A percentile compares a stretch with the other conserved stretches of the same genome.
phyloP scores from a whole-genome alignment of 2,113 vertebrate species.

The Amia ocellicauda region DNA sequence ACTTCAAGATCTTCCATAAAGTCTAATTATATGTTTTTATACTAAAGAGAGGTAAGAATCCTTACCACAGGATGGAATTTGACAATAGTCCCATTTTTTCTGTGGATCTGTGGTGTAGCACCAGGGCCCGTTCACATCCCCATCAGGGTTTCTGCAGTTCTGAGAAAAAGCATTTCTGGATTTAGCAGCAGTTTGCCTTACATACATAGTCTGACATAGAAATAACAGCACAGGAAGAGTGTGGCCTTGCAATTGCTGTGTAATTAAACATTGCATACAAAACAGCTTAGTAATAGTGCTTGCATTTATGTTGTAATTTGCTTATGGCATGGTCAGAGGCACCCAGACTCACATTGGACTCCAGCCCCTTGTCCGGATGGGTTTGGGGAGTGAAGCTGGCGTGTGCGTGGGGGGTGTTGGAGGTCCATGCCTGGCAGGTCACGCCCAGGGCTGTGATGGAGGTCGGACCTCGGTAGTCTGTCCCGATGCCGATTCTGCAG shows the following conservation, averaged over 20 bases:
- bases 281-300: too few species aligned
- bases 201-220: neutral
- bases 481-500: conserved; percentile 71
- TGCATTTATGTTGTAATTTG: too few species aligned
- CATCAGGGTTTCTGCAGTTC: conserved; percentile 92
- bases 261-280: too few species aligned
- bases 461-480: conserved; percentile 72
- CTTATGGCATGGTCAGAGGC: too few species aligned
- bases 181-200: neutral
- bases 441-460: conserved; percentile 68
- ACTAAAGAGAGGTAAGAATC: conserved; percentile 22
- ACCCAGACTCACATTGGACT: conserved; percentile 83
- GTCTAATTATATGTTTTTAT: too few species aligned
- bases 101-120: conserved; percentile 81
- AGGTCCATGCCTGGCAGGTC: conserved; percentile 82
- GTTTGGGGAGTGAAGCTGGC: conserved; percentile 70
- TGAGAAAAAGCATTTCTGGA: conserved; percentile 34
- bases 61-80: conserved; percentile 81
- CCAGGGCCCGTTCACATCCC: conserved; percentile 88
- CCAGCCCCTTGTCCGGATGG: conserved; percentile 72
- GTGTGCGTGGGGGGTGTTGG: conserved; percentile 76
- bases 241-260: too few species aligned
- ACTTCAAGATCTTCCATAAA: too few species aligned
- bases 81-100: conserved; percentile 88
- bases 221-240: too few species aligned